Evolutionary conservation across 2,888 invertebrate species (phyloP), one percentile per base, ranked within the genome.

Genomic region (Clostera curtula): DNA sequence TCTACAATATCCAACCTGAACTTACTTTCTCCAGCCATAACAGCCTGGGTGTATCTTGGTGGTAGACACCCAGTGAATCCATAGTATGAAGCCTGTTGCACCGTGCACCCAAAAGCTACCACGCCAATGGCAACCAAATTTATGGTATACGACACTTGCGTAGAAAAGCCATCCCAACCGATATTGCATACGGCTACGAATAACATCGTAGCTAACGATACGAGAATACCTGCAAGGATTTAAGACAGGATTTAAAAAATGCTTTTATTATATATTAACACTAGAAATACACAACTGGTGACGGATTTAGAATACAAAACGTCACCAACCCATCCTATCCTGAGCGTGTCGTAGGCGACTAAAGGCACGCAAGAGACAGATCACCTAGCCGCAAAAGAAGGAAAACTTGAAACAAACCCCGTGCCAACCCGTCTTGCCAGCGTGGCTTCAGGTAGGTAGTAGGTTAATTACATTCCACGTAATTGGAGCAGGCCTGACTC

Each of bases 1-100:
- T n/a, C n/a, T 17, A 4, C 14, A 14, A 10, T 10, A 19, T 26
- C 35, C 49, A 19, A 21, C 12, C 20, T n/a, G 11, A 4, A 80
- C 87, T 87, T 83, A 92, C 96, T 96, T 87, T 96, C 96, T 34
- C 96, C 96, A 3, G 93, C 93, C 96, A 96, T 96, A 1, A 96
- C 95, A 15, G 96, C 96, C 69, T 96, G 96, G 0, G 96, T 96
- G 57, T 96, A 96, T 40, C 91, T 85, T 39, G 92, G 90, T 11
- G 96, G 96, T 37, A 96, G 79, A 89, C 96, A 96, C 34, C 95
- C 95, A 1, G 96, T 94, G 65, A 95, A 96, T 2, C 96, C 96
- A 64, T 96, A 96, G 73, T 96, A 96, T 58, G 96, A 96, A 1
- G 95, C 95, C 66, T 96, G 96, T 70, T 96, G 96, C 31, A 96